Base-by-base conservation (phyloP, 2,113 vertebrate genomes). In the Toxotes chatareus region DNA sequence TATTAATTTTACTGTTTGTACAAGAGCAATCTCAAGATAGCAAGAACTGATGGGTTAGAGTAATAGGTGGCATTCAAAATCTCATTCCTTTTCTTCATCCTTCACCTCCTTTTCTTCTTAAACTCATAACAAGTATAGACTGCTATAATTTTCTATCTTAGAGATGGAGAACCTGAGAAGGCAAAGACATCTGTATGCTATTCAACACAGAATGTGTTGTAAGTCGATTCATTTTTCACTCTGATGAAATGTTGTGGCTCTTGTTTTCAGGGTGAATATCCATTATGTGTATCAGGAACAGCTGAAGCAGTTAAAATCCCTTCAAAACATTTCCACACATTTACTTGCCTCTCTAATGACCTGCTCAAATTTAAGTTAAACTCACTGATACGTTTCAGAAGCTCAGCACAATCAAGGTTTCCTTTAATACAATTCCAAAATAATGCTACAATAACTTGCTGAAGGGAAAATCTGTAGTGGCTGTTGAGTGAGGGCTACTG, bases 1-100 rank as follows among this genome's bases (percentile, higher is more conserved):
- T 17, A 69, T 65, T 31, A 2, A 47, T 31, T 51, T 46, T 31
- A 62, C 10, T 23, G 10, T 12, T 1, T 47, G 12, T 49, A 46
- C 10, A 69, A 66, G 31, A 56, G 60, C n/a, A 16, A 17, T 56
- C 42, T 57, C 36, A 66, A n/a, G 1, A 17, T 19, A 36, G 64
- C 16, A 60, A 64, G 11, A 12, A 8, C 13, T 9, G 5, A 42
- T 7, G 6, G 2, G 14, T 14, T 46, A 67, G 8, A 53, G 12
- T 23, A 31, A 47, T 38, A 66, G 44, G 65, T 42, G 47, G 17
- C 27, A 32, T 44, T 61, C 66, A 63, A 59, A 57, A 47, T 63
- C 11, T 74, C 0, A 31, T 23, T 66, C 9, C 1, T 38, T 36
- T 38, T 38, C 34, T 62, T 62, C 40, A 40, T 10, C 36, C 9